Percentiles rank a stretch among this genome's conserved stretches.
Evolutionary conservation across 2,888 invertebrate species (phyloP).

Genomic region (Branchipolynoe longqiensis): DNA sequence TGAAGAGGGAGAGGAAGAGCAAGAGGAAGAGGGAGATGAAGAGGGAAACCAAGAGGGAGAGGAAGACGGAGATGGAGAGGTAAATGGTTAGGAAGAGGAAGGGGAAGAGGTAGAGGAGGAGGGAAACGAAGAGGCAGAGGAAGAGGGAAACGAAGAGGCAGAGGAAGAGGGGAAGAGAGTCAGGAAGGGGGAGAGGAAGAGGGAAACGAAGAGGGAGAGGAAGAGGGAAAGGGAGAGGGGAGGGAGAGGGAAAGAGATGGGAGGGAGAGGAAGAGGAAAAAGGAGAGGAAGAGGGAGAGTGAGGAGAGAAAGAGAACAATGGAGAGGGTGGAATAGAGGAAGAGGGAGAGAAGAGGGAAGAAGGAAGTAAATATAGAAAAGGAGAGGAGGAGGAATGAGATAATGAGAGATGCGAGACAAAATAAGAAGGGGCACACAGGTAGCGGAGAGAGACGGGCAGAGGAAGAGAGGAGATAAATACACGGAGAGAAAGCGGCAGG

Average conservation of each 20-base stretch:
- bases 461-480: too few species aligned
- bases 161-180: background rate
- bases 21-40: background rate
- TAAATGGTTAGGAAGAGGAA: background rate
- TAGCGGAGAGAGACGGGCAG: too few species aligned
- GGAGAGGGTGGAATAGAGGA: background rate
- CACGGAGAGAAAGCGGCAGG: too few species aligned
- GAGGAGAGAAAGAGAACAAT: background rate
- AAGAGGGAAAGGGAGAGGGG: background rate
- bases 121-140: conserved; percentile 6
- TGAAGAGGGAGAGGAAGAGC: background rate
- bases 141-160: conserved; percentile 1
- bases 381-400: background rate
- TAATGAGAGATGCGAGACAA: too few species aligned
- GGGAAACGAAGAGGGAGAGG: background rate
- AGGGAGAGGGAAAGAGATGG: background rate
- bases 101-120: conserved; percentile 10
- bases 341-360: background rate
- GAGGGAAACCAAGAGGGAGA: background rate
- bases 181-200: background rate
- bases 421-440: too few species aligned
- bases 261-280: background rate
- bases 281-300: background rate
- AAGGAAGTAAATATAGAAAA: background rate
- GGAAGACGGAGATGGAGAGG: background rate